Conservation (phyloP, 2,113 vertebrate species). For the Thinocorus orbignyianus region DNA sequence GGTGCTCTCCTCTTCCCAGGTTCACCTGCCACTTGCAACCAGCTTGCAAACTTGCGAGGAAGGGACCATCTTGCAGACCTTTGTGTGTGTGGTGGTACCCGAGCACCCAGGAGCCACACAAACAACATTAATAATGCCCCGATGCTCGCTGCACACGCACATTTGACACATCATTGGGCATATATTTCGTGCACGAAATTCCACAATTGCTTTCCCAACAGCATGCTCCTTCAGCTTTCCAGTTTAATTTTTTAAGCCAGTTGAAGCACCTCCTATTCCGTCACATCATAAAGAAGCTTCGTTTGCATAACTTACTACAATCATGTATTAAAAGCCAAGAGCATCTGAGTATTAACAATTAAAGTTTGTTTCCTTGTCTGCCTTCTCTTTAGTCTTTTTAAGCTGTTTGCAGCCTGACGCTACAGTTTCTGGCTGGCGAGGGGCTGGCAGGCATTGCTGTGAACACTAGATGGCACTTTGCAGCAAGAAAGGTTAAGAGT, state of each 20-base stretch:
- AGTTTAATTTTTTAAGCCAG: neutral
- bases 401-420: neutral
- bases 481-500: conserved; percentile 58
- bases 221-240: neutral
- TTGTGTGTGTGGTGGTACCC: rapidly evolving
- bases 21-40: neutral
- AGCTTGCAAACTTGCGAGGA: rapidly evolving
- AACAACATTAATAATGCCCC: neutral
- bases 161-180: neutral
- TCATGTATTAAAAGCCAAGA: neutral
- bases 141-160: neutral
- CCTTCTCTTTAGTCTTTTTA: neutral
- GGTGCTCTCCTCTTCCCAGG: neutral
- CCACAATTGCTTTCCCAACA: neutral
- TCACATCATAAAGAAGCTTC: neutral
- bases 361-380: neutral
- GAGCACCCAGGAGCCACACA: neutral
- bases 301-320: neutral
- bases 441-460: neutral
- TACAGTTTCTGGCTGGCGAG: neutral
- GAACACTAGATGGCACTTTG: conserved; percentile 75
- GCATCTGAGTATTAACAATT: neutral
- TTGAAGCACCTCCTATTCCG: neutral
- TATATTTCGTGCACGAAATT: neutral
- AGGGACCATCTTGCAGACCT: rapidly evolving